Base-by-base conservation (phyloP, 2,888 invertebrate genomes). In the Caenorhabditis plicata region DNA sequence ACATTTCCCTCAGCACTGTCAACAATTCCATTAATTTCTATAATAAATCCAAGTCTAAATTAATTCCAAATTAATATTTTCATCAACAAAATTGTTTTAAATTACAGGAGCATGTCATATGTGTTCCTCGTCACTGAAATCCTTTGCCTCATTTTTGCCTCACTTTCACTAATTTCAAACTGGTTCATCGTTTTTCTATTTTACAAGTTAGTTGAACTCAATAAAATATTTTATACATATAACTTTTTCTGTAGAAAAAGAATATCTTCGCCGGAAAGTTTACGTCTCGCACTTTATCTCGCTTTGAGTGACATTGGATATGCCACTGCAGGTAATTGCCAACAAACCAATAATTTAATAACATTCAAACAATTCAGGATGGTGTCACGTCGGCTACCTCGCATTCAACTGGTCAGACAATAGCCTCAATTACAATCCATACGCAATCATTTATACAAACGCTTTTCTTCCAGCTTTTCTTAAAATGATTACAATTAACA, bases 231-330 rank as follows among this genome's bases (percentile, higher is more conserved):
- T n/a, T n/a, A 20, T 27, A n/a, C 3, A 11, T 29, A 4, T 5
- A 13, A 26, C 3, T 17, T 17, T n/a, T 9, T 19, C 38, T 56
- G 19, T 47, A 57, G 57, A 43, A 57, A 57, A 47, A 40, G 47
- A 19, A 46, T 57, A 15, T 43, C 57, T 0, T 22, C 42, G 3
- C 22, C 57, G 7, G 57, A 57, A 22, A 57, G 51, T 17, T 35
- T 57, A 0, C 57, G 57, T 3, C 57, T 57, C 22, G 51, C 57
- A 9, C 42, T 57, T 4, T 57, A 51, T 17, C 47, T 57, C 9
- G 57, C 57, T 1, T 43, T 57, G 9, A 51, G 57, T 3, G 57
- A 57, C 15, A 43, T 51, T 13, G 57, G 57, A 4, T 57, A 57
- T 27, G 57, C 51, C 2, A 36, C 25, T 3, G 36, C 57, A 4